Evolutionary conservation across 2,113 vertebrate genomes (phyloP).

Genomic region (Picathartes gymnocephalus): DNA sequence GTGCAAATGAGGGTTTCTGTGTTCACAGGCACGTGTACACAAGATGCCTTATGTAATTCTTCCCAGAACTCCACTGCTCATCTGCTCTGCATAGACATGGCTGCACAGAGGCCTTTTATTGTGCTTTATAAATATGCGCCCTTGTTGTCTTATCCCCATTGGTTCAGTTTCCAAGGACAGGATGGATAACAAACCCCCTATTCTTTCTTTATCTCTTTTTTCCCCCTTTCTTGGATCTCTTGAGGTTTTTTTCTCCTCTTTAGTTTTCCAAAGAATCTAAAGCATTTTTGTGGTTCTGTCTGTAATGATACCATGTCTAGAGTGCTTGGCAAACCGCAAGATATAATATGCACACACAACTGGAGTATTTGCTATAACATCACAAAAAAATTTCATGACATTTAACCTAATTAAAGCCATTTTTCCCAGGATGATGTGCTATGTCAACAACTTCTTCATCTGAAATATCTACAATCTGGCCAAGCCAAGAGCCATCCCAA

Average conservation of each 20-base stretch:
- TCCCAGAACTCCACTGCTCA: slow-evolving; percentile 48
- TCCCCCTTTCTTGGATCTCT: not conserved
- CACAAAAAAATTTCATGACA: not conserved
- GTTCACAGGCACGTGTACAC: not conserved
- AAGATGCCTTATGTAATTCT: slow-evolving; percentile 45
- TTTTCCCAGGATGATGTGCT: not conserved
- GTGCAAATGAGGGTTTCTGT: not conserved
- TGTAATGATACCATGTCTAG: slow-evolving; percentile 29
- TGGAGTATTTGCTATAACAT: not conserved
- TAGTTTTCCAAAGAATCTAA: slow-evolving; percentile 22
- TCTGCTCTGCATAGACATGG: slow-evolving; percentile 48
- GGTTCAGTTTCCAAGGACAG: slow-evolving; percentile 42
- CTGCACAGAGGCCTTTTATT: slow-evolving; percentile 64
- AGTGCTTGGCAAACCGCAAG: not conserved
- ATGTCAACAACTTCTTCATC: not conserved
- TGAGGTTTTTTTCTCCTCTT: not conserved
- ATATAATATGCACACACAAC: not conserved
- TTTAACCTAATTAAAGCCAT: not conserved
- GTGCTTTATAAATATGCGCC: slow-evolving; percentile 55
- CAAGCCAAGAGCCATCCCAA: not conserved
- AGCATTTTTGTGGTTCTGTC: slow-evolving; percentile 45
- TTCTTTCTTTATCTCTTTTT: slow-evolving; percentile 12
- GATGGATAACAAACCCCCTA: slow-evolving; percentile 36
- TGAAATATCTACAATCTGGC: not conserved
- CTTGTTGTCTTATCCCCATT: slow-evolving; percentile 53